Evolutionary conservation across 2,113 vertebrate genomes (phyloP).

Genomic region (Ahaetulla prasina): DNA sequence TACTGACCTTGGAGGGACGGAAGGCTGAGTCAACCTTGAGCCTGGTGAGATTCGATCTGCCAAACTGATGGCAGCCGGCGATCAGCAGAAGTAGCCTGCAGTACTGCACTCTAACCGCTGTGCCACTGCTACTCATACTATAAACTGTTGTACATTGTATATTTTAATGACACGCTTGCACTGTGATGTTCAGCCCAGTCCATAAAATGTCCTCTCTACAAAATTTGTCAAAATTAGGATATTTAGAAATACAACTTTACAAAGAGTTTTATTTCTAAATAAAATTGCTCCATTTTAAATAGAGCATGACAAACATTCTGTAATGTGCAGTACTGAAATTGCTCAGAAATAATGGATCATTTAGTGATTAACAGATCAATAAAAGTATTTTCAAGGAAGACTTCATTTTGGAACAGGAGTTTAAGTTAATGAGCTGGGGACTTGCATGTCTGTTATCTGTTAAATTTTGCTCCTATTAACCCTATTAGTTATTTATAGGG

Average conservation of each 20-base stretch:
- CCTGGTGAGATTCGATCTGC: too few relatives aligned
- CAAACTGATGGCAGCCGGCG: too few relatives aligned
- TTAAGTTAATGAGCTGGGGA: not conserved
- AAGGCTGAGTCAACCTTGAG: too few relatives aligned
- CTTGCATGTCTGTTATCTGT: not conserved
- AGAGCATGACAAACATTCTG: not conserved
- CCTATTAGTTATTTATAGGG: not conserved
- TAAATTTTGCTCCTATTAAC: not conserved
- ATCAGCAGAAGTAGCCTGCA: too few relatives aligned
- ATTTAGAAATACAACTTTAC: conserved; percentile 1
- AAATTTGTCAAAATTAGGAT: conserved; percentile 25
- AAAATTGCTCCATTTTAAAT: conserved; percentile 25
- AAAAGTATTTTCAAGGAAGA: not conserved
- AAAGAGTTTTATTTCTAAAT: too few relatives aligned
- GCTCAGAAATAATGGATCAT: not conserved
- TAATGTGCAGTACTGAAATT: not conserved
- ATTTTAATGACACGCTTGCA: conserved; percentile 38
- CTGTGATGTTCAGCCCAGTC: not conserved
- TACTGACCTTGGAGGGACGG: too few relatives aligned
- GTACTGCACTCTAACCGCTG: too few relatives aligned
- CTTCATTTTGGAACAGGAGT: not conserved
- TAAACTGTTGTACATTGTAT: not conserved
- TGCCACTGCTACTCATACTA: rapidly evolving
- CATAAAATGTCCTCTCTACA: conserved; percentile 24
- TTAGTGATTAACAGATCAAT: conserved; percentile 28